Percentiles rank a stretch among this genome's conserved stretches.
These are phyloP conservation scores for Gymnogyps californianus DNA, from an alignment of 2,113 vertebrate species.

Conservation along the genomic window DNA sequence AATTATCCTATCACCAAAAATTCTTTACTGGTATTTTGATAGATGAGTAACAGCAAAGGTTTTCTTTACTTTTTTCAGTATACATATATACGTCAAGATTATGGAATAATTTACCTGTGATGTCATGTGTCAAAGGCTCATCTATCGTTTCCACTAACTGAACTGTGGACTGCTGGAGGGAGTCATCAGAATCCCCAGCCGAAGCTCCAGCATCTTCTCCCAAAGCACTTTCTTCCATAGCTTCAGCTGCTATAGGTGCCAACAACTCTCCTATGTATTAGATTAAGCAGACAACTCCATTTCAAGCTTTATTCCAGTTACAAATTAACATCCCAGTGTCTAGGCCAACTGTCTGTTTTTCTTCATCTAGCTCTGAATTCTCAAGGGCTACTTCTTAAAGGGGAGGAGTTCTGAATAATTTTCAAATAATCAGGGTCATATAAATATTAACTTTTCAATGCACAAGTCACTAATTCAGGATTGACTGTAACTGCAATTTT, in stretches of 20 bases:
- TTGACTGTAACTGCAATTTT: not conserved
- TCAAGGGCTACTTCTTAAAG: not conserved
- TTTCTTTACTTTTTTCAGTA: not conserved
- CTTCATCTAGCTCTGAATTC: not conserved
- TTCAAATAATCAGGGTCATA: not conserved
- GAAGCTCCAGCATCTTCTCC: conserved; percentile 88
- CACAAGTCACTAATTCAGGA: not conserved
- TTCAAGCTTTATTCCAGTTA: not conserved
- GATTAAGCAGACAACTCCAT: not conserved
- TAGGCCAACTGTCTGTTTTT: not conserved
- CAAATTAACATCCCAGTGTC: not conserved
- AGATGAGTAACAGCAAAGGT: not conserved
- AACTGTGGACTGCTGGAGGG: conserved; percentile 83
- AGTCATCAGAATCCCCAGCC: conserved; percentile 87
- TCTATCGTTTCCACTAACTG: conserved; percentile 92
- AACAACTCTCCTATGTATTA: conserved; percentile 83
- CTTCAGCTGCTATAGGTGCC: conserved; percentile 85
- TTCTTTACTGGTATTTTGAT: not conserved
- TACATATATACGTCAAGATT: not conserved
- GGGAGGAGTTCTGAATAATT: not conserved
- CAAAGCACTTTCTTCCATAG: conserved; percentile 87
- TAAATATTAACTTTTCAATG: not conserved
- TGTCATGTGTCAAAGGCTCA: conserved; percentile 91
- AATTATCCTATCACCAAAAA: not conserved
- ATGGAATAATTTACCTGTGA: conserved; percentile 82